Evolutionary conservation across 2,888 invertebrate genomes (phyloP).

Genomic region (Petrolisthes cinctipes): DNA sequence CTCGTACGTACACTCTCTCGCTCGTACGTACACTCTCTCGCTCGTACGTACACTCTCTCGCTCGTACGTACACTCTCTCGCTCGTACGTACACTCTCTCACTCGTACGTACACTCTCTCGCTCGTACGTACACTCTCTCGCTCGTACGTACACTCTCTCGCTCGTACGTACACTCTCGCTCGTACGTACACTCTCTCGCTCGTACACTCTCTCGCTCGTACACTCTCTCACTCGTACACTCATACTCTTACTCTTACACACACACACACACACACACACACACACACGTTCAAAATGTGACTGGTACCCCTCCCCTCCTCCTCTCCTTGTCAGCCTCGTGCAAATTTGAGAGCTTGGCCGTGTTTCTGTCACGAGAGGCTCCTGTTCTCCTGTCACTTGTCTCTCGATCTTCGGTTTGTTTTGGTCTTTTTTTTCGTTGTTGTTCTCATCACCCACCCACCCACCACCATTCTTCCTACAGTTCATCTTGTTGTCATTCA

Average conservation of each 20-base stretch:
- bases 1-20: no score
- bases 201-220: neutral
- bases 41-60: neutral
- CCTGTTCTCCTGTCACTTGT: no score
- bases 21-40: neutral
- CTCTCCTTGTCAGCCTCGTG: no score
- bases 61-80: neutral
- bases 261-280: conserved; percentile 18
- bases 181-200: neutral
- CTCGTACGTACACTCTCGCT: neutral
- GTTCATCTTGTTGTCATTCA: no score
- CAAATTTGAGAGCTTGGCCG: no score
- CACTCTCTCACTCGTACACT: conserved; percentile 6
- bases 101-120: neutral
- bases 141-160: neutral
- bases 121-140: neutral
- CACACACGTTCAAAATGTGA: neutral
- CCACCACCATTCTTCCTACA: no score
- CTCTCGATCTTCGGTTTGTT: no score
- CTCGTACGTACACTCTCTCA: conserved; percentile 8
- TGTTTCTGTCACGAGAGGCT: no score
- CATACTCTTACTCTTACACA: neutral
- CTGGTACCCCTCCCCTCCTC: no score
- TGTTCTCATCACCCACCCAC: no score
- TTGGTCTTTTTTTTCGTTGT: no score